A percentile compares a stretch with the other conserved stretches of the same genome.
Evolutionary conservation across 2,888 invertebrate genomes (phyloP).

Genomic region (Gortyna flavago): DNA sequence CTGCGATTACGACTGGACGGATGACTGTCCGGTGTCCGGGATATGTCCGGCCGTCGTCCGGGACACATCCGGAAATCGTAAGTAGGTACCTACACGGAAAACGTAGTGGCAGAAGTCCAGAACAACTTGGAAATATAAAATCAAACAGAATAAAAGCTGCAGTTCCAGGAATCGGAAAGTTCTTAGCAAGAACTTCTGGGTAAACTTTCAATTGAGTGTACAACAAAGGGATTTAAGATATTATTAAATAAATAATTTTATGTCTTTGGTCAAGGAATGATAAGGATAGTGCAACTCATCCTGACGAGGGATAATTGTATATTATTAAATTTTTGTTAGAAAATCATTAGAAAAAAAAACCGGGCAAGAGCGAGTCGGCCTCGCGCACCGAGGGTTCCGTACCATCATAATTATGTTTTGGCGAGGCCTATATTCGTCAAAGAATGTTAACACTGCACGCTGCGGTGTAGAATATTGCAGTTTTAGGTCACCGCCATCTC

Average conservation of each 20-base stretch:
- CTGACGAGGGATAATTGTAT: not conserved
- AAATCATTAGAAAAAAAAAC: too few species aligned
- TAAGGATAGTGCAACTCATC: not conserved
- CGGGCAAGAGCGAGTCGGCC: too few species aligned
- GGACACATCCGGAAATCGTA: slow-evolving; percentile 14
- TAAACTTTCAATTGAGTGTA: not conserved
- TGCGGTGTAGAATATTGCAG: too few species aligned
- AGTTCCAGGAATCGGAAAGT: not conserved
- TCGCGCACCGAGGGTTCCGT: too few species aligned
- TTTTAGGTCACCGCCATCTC: too few species aligned
- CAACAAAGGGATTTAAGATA: too few species aligned
- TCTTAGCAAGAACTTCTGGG: not conserved
- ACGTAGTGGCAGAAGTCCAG: slow-evolving; percentile 31
- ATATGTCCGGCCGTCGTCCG: slow-evolving; percentile 28
- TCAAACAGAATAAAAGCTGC: not conserved
- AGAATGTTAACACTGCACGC: too few species aligned
- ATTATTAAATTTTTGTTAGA: too few species aligned
- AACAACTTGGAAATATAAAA: not conserved
- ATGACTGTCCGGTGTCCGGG: slow-evolving; percentile 56
- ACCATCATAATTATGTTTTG: too few species aligned
- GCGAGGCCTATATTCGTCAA: too few species aligned
- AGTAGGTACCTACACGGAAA: not conserved
- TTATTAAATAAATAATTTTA: not conserved
- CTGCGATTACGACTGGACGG: slow-evolving; percentile 57
- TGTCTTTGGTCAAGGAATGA: too few species aligned